Conservation (phyloP, 2,113 vertebrate species). For the Neomonachus schauinslandi region DNA sequence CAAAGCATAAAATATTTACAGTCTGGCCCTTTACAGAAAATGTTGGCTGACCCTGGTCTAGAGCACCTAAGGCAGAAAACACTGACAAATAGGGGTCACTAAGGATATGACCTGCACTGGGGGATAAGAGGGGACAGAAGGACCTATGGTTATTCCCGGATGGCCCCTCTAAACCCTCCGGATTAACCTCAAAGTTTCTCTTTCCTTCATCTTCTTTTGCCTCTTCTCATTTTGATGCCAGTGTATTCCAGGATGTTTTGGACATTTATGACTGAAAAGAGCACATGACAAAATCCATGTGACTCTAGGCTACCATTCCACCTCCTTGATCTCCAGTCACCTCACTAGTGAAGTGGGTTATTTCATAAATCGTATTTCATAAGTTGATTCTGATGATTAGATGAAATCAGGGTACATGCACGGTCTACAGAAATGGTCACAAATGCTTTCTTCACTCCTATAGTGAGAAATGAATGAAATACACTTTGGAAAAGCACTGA, state of each 20-base stretch:
- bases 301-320: rapidly evolving
- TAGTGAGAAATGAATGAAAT: not conserved
- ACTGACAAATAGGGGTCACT: rapidly evolving
- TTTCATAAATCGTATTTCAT: not conserved
- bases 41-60: rapidly evolving
- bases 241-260: not conserved
- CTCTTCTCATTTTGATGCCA: not conserved
- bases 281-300: rapidly evolving
- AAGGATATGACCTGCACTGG: no score
- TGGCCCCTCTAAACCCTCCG: rapidly evolving
- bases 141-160: not conserved
- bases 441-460: not conserved
- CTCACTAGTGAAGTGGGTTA: not conserved
- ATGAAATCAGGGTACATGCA: rapidly evolving
- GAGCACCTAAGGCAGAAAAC: rapidly evolving
- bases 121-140: not conserved
- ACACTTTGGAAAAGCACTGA: not conserved
- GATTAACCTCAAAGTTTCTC: no score
- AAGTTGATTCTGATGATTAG: not conserved
- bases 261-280: not conserved
- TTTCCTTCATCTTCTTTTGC: not conserved
- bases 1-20: no score
- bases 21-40: not conserved
- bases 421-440: not conserved
- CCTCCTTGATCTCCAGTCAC: not conserved